Conservation (phyloP, 2,888 invertebrate genomes). For the Prenolepis imparis region DNA sequence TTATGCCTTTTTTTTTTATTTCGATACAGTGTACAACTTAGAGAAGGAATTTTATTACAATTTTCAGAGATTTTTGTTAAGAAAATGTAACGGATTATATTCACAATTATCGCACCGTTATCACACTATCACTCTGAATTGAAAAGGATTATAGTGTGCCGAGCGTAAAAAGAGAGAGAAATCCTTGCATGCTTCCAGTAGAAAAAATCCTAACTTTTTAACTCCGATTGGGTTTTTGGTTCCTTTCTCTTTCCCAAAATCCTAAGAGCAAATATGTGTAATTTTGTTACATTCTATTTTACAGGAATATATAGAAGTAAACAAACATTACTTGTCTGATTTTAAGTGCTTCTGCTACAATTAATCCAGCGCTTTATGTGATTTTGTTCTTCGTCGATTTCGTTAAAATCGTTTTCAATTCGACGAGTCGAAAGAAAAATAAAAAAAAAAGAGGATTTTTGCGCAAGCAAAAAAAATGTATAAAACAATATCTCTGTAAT, state of each 20-base stretch:
- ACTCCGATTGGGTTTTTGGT: constrained; percentile 77
- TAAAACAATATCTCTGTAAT: neutral
- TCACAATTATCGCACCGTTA: neutral
- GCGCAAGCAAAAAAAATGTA: constrained; percentile 7
- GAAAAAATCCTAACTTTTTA: constrained; percentile 80
- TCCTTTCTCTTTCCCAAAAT: constrained; percentile 67
- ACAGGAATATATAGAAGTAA: constrained; percentile 12
- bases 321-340: constrained; percentile 5
- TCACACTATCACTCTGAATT: neutral
- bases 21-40: neutral
- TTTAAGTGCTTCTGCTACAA: constrained; percentile 6
- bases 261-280: constrained; percentile 57
- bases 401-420: constrained; percentile 20
- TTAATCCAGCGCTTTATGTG: constrained; percentile 40
- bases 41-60: constrained; percentile 8
- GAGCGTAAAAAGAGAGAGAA: constrained; percentile 80
- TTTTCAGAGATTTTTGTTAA: neutral
- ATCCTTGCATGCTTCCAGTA: constrained; percentile 81
- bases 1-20: neutral
- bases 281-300: constrained; percentile 51
- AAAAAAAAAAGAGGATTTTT: neutral
- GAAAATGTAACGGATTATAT: constrained; percentile 1
- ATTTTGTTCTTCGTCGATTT: constrained; percentile 19
- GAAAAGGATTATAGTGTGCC: constrained; percentile 16
- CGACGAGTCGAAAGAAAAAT: constrained; percentile 6